A percentile compares a stretch with the other conserved stretches of the same genome.
Conservation (phyloP, 2,888 invertebrate species). For the Strigamia transsilvanica region DNA sequence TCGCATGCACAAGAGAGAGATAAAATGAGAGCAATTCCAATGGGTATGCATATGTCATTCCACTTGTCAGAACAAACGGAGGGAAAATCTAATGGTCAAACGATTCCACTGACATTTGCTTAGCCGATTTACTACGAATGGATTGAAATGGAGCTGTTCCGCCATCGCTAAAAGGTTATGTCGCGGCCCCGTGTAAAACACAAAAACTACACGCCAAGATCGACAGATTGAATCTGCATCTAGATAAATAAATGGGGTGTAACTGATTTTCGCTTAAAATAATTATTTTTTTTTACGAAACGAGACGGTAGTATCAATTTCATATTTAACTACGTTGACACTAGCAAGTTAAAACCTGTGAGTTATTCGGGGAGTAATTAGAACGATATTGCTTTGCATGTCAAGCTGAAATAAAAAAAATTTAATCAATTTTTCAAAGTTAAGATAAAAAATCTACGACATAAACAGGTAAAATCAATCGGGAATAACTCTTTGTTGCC, state of each 20-base stretch:
- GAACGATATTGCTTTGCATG: not conserved
- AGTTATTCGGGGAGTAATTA: not conserved
- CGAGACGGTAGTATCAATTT: not conserved
- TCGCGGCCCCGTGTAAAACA: not conserved
- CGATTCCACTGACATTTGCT: constrained; percentile 31
- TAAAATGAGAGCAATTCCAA: constrained; percentile 20
- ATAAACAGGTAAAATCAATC: not conserved
- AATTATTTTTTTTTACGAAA: not conserved
- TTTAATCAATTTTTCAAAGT: not conserved
- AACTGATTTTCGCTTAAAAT: not conserved
- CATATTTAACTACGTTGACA: not conserved
- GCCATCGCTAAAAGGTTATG: constrained; percentile 8
- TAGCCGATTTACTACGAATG: not conserved
- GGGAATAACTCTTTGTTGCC: not conserved
- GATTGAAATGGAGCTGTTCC: constrained; percentile 10
- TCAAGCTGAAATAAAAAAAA: not conserved
- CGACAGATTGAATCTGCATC: not conserved
- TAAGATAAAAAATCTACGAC: not conserved
- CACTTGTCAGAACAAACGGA: constrained; percentile 9
- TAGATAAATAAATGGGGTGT: not conserved
- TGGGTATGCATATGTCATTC: constrained; percentile 27
- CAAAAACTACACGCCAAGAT: constrained; percentile 1
- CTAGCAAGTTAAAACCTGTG: not conserved
- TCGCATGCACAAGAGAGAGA: constrained; percentile 26
- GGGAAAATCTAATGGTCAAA: constrained; percentile 42